phyloP scores from a whole-genome alignment of 1,140 invertebrate genomes.

The Eubasilissa regina region DNA sequence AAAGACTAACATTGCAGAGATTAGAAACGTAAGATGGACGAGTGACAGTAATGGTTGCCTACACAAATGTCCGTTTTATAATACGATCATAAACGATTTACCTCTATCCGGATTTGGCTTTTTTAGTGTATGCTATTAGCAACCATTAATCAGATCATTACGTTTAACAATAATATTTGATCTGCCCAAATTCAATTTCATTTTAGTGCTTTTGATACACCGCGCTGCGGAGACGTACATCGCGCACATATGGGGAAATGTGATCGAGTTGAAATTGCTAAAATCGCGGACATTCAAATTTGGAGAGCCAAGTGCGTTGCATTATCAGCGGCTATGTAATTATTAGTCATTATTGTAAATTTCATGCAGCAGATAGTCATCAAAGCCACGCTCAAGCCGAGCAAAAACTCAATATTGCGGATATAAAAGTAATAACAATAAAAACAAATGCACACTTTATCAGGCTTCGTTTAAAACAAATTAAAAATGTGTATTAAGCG shows the following conservation, averaged over 20 bases:
- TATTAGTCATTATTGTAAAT: conserved; percentile 48
- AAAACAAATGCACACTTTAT: conserved; percentile 29
- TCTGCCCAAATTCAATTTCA: too few relatives aligned
- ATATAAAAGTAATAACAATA: conserved; percentile 36
- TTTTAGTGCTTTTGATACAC: too few relatives aligned
- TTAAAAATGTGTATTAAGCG: background rate
- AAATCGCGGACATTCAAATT: conserved; percentile 44
- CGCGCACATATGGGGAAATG: background rate
- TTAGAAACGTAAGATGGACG: too few relatives aligned
- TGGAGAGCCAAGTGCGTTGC: conserved; percentile 37
- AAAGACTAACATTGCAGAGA: too few relatives aligned
- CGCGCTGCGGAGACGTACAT: too few relatives aligned
- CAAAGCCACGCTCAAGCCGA: conserved; percentile 9
- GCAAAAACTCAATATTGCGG: conserved; percentile 36
- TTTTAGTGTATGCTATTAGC: too few relatives aligned
- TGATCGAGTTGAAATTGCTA: conserved; percentile 36
- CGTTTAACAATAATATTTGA: too few relatives aligned
- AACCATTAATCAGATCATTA: too few relatives aligned
- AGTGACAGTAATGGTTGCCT: too few relatives aligned
- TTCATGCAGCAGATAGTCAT: conserved; percentile 32
- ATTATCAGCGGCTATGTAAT: conserved; percentile 33
- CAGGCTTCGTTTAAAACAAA: conserved; percentile 1
- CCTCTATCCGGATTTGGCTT: too few relatives aligned
- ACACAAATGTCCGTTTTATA: too few relatives aligned
- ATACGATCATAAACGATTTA: too few relatives aligned